These are phyloP conservation scores for Crambe crambe DNA, from an alignment of 37 sponge, comb jelly and placozoan genomes.

Conservation along the genomic window DNA sequence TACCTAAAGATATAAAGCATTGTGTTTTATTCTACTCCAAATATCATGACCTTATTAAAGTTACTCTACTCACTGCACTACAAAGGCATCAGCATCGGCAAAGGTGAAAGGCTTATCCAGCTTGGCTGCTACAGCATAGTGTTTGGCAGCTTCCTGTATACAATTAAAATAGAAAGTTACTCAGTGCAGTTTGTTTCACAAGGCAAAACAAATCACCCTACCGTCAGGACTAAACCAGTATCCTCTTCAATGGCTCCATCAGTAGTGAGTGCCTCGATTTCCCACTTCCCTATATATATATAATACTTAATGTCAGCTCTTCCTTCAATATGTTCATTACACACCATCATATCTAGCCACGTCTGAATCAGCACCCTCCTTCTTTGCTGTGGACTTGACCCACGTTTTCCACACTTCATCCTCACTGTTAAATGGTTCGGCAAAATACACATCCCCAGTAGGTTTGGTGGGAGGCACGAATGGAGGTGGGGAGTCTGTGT, in stretches of 20 bases:
- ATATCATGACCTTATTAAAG: not conserved
- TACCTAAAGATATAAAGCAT: slow-evolving; percentile 52
- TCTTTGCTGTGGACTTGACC: slow-evolving; percentile 80
- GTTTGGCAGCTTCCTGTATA: slow-evolving; percentile 88
- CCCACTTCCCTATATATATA: slow-evolving; percentile 70
- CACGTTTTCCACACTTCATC: slow-evolving; percentile 59
- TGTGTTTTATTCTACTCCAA: not conserved
- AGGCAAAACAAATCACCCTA: slow-evolving; percentile 15
- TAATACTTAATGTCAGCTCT: too few relatives aligned
- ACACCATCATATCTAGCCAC: slow-evolving; percentile 89
- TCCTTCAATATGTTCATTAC: too few relatives aligned
- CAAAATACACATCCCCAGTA: slow-evolving; percentile 69
- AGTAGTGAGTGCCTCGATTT: slow-evolving; percentile 40
- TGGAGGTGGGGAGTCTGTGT: not conserved
- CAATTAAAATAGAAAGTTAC: not conserved
- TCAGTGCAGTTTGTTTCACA: too few relatives aligned
- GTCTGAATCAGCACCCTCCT: slow-evolving; percentile 80
- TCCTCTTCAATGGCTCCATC: slow-evolving; percentile 68
- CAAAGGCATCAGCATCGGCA: slow-evolving; percentile 59
- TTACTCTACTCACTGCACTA: slow-evolving; percentile 64
- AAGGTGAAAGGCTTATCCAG: slow-evolving; percentile 83
- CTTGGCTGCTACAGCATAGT: slow-evolving; percentile 87
- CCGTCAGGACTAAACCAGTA: slow-evolving; percentile 77
- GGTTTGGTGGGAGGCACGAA: slow-evolving; percentile 54
- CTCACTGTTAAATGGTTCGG: slow-evolving; percentile 60